These are phyloP conservation scores for Silurus meridionalis DNA, from an alignment of 2,113 vertebrate species.

Conservation along the genomic window DNA sequence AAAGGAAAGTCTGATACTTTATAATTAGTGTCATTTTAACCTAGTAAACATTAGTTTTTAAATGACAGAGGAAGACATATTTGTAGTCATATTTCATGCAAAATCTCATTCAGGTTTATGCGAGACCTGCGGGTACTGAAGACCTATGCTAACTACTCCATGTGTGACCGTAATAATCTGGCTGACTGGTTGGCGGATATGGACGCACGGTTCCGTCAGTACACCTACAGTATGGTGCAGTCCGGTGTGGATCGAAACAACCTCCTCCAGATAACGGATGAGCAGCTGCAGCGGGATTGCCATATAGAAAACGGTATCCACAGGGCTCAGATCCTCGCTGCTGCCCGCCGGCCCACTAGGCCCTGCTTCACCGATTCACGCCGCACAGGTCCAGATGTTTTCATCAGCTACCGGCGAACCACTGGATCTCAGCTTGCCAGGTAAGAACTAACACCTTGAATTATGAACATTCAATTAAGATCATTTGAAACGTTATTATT, in stretches of 20 bases:
- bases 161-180: constrained; percentile 93
- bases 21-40: background rate
- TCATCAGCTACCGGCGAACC: constrained; percentile 93
- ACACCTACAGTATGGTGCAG: constrained; percentile 90
- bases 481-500: background rate
- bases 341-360: constrained; percentile 70
- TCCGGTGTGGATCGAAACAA: constrained; percentile 84
- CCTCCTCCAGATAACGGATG: constrained; percentile 83
- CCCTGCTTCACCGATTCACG: constrained; percentile 72
- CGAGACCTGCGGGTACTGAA: constrained; percentile 91
- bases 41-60: background rate
- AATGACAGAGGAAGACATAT: background rate
- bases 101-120: constrained; percentile 77
- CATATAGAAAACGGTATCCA: constrained; percentile 82
- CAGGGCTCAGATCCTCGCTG: constrained; percentile 81
- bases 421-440: constrained; percentile 95
- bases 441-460: constrained; percentile 63
- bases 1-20: background rate
- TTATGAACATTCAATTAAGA: background rate
- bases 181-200: constrained; percentile 88
- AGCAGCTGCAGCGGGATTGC: constrained; percentile 89
- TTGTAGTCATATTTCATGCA: background rate
- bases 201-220: constrained; percentile 91
- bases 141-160: constrained; percentile 91
- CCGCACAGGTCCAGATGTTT: constrained; percentile 84